A percentile compares a stretch with the other conserved stretches of the same genome.
phyloP scores from a whole-genome alignment of 2,113 vertebrate species.

The Pedionomus torquatus region DNA sequence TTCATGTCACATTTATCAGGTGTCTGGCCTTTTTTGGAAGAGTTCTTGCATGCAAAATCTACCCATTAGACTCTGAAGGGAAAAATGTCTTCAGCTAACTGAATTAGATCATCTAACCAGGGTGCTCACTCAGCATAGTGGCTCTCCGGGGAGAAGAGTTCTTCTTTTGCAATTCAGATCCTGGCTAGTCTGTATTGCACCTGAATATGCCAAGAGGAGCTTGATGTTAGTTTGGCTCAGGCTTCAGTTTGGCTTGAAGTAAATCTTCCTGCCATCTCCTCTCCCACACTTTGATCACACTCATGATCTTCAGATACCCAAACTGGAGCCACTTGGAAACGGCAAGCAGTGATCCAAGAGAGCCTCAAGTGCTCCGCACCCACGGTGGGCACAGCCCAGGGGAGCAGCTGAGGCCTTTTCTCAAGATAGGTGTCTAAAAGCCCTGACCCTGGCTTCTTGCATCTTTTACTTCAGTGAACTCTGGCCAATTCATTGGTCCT shows the following conservation, averaged over 20 bases:
- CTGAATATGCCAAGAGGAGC: not conserved
- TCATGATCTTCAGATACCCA: fast-evolving
- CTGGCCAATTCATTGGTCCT: not conserved
- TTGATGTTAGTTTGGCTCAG: not conserved
- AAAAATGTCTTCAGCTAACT: not conserved
- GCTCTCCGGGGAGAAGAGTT: not conserved
- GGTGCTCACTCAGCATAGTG: not conserved
- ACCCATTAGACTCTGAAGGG: not conserved
- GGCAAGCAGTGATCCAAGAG: not conserved
- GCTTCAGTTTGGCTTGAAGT: not conserved
- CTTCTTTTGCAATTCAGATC: not conserved
- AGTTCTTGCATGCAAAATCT: not conserved
- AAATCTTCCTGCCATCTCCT: not conserved
- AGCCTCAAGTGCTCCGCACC: not conserved
- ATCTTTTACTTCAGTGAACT: not conserved
- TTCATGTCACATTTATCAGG: not conserved
- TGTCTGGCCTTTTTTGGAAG: not conserved
- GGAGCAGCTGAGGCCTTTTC: not conserved
- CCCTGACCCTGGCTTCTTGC: not conserved
- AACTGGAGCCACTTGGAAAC: not conserved
- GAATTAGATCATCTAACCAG: not conserved
- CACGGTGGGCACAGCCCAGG: not conserved
- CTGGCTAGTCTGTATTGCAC: not conserved
- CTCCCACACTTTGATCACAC: not conserved
- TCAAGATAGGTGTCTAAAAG: not conserved